These are phyloP conservation scores for Solenopsis invicta DNA, from an alignment of 1,140 invertebrate genomes.

Conservation along the genomic window DNA sequence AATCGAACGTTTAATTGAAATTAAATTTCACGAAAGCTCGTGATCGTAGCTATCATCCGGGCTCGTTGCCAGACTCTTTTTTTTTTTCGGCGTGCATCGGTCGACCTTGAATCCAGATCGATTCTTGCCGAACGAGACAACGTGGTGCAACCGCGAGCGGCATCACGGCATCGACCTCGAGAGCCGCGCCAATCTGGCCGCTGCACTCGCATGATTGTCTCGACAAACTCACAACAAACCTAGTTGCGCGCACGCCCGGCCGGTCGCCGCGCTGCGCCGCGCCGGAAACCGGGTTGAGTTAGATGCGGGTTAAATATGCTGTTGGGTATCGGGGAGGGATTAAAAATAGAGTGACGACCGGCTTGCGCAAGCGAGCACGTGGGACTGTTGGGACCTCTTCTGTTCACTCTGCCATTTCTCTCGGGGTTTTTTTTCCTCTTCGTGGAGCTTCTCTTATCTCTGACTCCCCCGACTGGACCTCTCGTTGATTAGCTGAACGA, in stretches of 20 bases:
- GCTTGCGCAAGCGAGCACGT: conserved; percentile 51
- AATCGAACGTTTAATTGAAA: too few species aligned
- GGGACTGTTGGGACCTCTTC: conserved; percentile 32
- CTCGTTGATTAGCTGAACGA: not conserved
- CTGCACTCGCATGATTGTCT: not conserved
- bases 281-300: conserved; percentile 20
- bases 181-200: conserved; percentile 23
- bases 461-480: not conserved
- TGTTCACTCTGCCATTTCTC: not conserved
- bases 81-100: not conserved
- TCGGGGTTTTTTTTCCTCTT: not conserved
- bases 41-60: too few species aligned
- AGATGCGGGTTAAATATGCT: conserved; percentile 53
- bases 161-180: conserved; percentile 44
- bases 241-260: conserved; percentile 5
- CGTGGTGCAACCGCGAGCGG: conserved; percentile 5
- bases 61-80: too few species aligned
- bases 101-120: not conserved
- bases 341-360: conserved; percentile 51
- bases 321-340: not conserved
- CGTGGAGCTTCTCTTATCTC: not conserved
- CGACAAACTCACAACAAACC: conserved; percentile 40
- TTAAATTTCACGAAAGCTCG: too few species aligned
- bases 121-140: not conserved
- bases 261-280: too few species aligned